Evolutionary conservation across 2,888 invertebrate species (phyloP), one percentile per base, ranked within the genome.

Genomic region (Erebia aethiops): DNA sequence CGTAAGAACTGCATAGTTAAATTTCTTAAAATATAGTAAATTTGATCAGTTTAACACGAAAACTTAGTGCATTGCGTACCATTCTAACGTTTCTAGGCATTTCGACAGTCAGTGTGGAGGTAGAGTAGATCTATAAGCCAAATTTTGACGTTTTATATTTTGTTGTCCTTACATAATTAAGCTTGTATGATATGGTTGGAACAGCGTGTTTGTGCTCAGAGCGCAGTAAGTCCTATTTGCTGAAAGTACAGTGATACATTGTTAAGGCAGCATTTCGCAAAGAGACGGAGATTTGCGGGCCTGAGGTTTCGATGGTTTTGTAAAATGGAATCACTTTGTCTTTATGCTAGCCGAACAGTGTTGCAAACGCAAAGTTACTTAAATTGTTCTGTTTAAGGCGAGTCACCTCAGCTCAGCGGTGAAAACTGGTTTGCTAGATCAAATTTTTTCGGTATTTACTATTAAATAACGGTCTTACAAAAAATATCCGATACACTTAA

Each of bases 121-220:
- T 73, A 46, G 60, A 67, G 54, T 73, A 46, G 60, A 67, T 57
- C 63, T 51, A 72, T 67, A 69, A 67, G 73, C 69, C 68, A 70
- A 73, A 75, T 70, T 70, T 66, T 73, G 68, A 71, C 65, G 58
- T 57, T 67, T 69, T 26, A 26, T 21, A 43, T 61, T 73, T 57
- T 66, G 64, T 73, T 74, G 51, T 73, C 57, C 58, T 71, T 67
- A 67, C 69, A 67, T 73, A 71, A 10, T 67, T 60, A 67, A 60
- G 63, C 61, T 63, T 67, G 69, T 69, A 61, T 69, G 65, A 46
- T 69, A 54, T 67, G 62, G 69, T 64, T 69, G 66, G 63, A 46
- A 66, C n/a, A 46, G 73, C 41, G 69, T 67, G 64, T 56, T 71
- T 72, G 68, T 61, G 69, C 68, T 68, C 57, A 43, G 65, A 63